Base-by-base conservation (phyloP, 2,797 vertebrate species). In the Rhinella marina region DNA sequence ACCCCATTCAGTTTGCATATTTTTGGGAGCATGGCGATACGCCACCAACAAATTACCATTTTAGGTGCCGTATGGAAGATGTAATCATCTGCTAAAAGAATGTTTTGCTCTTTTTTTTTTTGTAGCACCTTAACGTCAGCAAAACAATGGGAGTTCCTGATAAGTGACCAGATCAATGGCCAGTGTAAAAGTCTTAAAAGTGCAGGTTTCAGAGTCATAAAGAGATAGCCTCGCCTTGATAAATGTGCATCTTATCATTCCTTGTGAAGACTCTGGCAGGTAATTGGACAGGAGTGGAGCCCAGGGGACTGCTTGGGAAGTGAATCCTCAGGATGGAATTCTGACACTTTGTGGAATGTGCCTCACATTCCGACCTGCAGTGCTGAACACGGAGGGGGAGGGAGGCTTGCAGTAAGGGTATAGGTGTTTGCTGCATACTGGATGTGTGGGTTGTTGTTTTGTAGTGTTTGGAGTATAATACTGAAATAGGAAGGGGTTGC, bases 321-420 rank as follows among this genome's bases (percentile, higher is more conserved):
- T 86, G 84, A 89, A 89, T 86, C 84, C 84, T 82, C 70, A 59
- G 27, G 79, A 72, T 82, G 80, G 88, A 89, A 89, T 89, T 76
- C 25, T 0, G 70, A 72, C 9, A 64, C 32, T 82, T 29, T 78
- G 48, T 25, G 84, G 88, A 89, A 89, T 89, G 88, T 70, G 81
- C 66, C 68, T 82, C 78, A 78, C 88, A 89, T 89, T 76, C 84
- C 72, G 27, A 86, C 88, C 84, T 89, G 88, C 72, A 86, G 79
- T 29, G 23, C n/a, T 50, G 52, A 72, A 19, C 48, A 57, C 7
- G 29, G 84, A 54, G 88, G 70, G 88, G 84, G 70, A 78, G 72
- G 84, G 82, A 14, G 57, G 50, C 23, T 7, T 7, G 41, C 57
- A 81, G 23, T 12, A 32, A 32, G 86, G 81, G n/a, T 70, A 83